phyloP scores from a whole-genome alignment of 2,113 vertebrate species.

The Cryptotis parvus region DNA sequence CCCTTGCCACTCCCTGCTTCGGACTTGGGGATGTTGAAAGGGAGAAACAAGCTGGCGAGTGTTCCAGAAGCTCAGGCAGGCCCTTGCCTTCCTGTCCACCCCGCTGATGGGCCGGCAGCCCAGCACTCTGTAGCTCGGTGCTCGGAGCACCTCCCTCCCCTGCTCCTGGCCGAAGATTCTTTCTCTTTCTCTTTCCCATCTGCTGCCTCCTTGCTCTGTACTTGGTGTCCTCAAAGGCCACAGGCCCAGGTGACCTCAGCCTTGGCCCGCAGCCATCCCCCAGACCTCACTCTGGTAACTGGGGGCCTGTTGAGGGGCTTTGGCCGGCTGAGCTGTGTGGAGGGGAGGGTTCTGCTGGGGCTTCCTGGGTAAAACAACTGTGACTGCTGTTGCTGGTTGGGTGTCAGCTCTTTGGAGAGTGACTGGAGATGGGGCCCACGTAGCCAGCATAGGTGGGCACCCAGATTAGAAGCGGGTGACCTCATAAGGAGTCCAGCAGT shows the following conservation, averaged over 20 bases:
- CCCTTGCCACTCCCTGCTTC: too few relatives aligned
- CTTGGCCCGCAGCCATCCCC: slow-evolving; percentile 46
- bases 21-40: neutral
- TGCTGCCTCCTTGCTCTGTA: neutral
- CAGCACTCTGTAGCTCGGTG: too few relatives aligned
- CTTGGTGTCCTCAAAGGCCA: slow-evolving; percentile 62
- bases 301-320: slow-evolving; percentile 56
- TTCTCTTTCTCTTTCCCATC: neutral
- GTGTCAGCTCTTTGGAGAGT: neutral
- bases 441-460: neutral
- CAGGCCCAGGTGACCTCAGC: slow-evolving; percentile 65
- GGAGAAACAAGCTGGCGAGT: neutral
- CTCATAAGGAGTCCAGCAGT: neutral
- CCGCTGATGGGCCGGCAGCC: too few relatives aligned
- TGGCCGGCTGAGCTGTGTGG: neutral
- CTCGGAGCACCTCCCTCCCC: neutral
- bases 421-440: slow-evolving; percentile 17
- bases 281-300: slow-evolving; percentile 32
- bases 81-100: too few relatives aligned
- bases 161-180: neutral
- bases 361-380: slow-evolving; percentile 41
- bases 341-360: neutral
- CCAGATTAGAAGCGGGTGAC: slow-evolving; percentile 21
- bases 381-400: neutral
- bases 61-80: neutral